Base-by-base conservation (phyloP, 2,797 vertebrate genomes). In the Onychomys arenicola region DNA sequence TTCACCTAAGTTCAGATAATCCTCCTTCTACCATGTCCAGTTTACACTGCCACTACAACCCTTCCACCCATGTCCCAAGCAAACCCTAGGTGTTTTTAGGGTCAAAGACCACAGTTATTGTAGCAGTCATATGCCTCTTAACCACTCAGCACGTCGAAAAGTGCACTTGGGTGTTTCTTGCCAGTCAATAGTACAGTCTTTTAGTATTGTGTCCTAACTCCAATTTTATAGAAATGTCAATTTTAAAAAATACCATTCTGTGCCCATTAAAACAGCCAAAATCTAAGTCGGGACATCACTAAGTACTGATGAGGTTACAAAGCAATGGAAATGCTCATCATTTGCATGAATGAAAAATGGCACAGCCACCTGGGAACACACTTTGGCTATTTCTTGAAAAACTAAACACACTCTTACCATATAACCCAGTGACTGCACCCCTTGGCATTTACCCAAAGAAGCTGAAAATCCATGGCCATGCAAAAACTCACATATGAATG, bases 371-470 rank as follows among this genome's bases (percentile, higher is more conserved):
- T 57, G 77, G 86, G 11, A 77, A 89, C 76, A 89, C 6, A 75
- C 13, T 49, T 67, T 77, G 23, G 95, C 80, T 94, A 34, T 93
- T 94, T 92, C 69, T 80, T 87, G 78, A 5, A 90, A 93, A 95
- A 94, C 46, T n/a, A 81, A 88, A 82, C 29, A 85, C 46, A 87
- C 2, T n/a, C n/a, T 61, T 90, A 85, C 17, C 82, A 76, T 80
- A 75, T 27, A 37, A 93, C 7, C 63, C 40, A 96, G 57, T 59
- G 59, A 87, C 49, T 37, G 13, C 34, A 14, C 34, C 63, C 32
- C 81, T 90, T 87, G 49, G 49, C 93, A 78, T 78, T 82, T 85
- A 90, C 32, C 71, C 40, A 77, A 93, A 86, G 49, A 52, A 82
- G 46, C 14, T 94, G 52, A 67, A 96, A 92, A 88, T 21, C 29